phyloP scores from a whole-genome alignment of 2,888 invertebrate species.

The Cerastis leucographa region DNA sequence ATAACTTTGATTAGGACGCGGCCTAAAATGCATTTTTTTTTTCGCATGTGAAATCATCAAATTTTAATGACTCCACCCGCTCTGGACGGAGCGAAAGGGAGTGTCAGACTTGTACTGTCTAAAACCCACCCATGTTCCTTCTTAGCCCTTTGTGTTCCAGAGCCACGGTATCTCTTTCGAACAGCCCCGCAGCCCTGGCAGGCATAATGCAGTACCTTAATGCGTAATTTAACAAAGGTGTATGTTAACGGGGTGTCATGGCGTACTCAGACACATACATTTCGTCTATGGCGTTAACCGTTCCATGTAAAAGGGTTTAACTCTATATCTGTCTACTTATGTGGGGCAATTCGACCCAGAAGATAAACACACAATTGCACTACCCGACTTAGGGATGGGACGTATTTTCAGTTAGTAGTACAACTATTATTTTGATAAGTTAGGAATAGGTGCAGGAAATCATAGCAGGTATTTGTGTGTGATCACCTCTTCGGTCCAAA shows the following conservation, averaged over 20 bases:
- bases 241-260: conserved; percentile 25
- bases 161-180: too few relatives aligned
- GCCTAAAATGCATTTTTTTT: not conserved
- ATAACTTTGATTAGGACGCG: not conserved
- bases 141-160: too few relatives aligned
- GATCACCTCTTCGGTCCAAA: not conserved
- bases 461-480: not conserved
- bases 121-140: too few relatives aligned
- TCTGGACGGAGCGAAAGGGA: too few relatives aligned
- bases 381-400: not conserved
- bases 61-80: too few relatives aligned
- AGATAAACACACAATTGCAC: conserved; percentile 47
- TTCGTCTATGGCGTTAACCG: conserved; percentile 12
- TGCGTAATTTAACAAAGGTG: conserved; percentile 20
- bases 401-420: not conserved
- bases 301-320: conserved; percentile 29
- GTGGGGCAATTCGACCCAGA: conserved; percentile 6
- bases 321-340: conserved; percentile 1
- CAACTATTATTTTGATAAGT: conserved; percentile 3
- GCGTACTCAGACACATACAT: conserved; percentile 1
- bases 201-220: not conserved
- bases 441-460: not conserved
- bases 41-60: too few relatives aligned
- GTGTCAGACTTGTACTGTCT: too few relatives aligned
- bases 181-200: too few relatives aligned